phyloP scores from a whole-genome alignment of 2,888 invertebrate species.

The Clusia tigrina region DNA sequence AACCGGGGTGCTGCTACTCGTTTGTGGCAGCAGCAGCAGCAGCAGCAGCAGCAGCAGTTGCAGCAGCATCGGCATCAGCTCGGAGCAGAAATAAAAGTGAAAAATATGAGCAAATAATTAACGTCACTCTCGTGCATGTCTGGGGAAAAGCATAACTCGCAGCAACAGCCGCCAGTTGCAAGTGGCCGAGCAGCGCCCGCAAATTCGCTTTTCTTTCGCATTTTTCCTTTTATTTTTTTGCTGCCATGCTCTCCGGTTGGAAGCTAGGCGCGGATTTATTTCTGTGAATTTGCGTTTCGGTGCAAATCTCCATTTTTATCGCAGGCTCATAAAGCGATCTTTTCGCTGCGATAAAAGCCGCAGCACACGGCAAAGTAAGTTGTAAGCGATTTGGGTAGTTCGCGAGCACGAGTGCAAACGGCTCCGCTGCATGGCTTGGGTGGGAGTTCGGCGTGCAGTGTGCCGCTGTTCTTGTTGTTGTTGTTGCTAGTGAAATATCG shows the following conservation, averaged over 20 bases:
- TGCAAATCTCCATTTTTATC: conserved; percentile 20
- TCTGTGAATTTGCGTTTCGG: conserved; percentile 21
- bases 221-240: not conserved
- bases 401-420: not conserved
- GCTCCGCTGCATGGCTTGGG: not conserved
- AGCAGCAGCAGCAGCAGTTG: too few species aligned
- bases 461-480: conserved; percentile 7
- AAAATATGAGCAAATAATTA: conserved; percentile 7
- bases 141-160: conserved; percentile 20
- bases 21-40: too few species aligned
- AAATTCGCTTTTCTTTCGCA: too few species aligned
- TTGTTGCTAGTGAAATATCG: not conserved
- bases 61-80: too few species aligned
- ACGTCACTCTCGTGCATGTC: conserved; percentile 13
- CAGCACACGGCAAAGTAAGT: conserved; percentile 7
- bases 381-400: not conserved
- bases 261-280: conserved; percentile 13
- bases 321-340: conserved; percentile 19
- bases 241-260: not conserved
- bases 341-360: conserved; percentile 8
- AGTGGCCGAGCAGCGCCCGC: not conserved
- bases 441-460: not conserved
- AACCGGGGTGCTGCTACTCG: not conserved
- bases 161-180: not conserved
- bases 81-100: not conserved